These are phyloP conservation scores for Eidolon dupreanum DNA, from an alignment of 2,797 vertebrate species.

Conservation along the genomic window DNA sequence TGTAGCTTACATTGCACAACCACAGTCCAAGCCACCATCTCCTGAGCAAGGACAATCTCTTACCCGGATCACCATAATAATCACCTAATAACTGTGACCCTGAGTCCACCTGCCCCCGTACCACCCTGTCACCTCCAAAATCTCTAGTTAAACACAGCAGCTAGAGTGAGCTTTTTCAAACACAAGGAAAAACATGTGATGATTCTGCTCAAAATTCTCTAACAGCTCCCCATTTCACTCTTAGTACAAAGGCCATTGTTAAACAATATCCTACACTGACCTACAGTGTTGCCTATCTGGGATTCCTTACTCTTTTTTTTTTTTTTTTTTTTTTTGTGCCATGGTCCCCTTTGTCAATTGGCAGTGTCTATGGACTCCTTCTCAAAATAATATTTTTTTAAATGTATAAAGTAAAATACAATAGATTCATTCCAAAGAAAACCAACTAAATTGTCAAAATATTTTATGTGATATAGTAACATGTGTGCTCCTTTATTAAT, in stretches of 20 bases:
- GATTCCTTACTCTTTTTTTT: neutral
- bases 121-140: neutral
- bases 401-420: neutral
- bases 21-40: neutral
- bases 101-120: no score
- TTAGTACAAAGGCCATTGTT: neutral
- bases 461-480: neutral
- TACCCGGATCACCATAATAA: neutral
- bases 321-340: neutral
- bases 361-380: neutral
- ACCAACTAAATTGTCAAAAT: neutral
- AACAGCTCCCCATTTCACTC: neutral
- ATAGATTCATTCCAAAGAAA: neutral
- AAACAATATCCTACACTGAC: neutral
- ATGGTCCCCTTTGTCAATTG: neutral
- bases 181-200: neutral
- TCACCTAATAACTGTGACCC: neutral
- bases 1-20: neutral
- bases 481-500: neutral
- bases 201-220: neutral
- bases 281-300: neutral
- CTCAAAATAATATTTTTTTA: neutral
- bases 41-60: neutral
- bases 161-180: slow-evolving; percentile 9
- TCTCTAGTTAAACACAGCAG: neutral